A percentile compares a stretch with the other conserved stretches of the same genome.
These are phyloP conservation scores for Ophraella communa DNA, from an alignment of 2,888 invertebrate species.

Conservation along the genomic window DNA sequence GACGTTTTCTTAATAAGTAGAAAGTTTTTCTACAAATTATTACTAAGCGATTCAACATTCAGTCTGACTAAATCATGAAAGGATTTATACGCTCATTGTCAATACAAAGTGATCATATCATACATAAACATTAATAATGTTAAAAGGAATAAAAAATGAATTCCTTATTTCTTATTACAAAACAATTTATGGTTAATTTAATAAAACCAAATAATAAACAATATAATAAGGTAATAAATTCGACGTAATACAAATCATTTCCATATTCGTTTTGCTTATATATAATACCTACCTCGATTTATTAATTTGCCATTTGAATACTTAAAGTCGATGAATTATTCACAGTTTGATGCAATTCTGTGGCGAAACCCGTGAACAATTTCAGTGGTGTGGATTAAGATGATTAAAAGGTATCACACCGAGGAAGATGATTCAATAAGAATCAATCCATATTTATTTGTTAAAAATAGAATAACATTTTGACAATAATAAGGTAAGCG, in stretches of 20 bases:
- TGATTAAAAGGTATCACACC: background rate
- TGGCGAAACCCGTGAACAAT: background rate
- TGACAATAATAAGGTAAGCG: no score
- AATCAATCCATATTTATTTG: no score
- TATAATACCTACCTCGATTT: constrained; percentile 30
- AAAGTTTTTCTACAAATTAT: constrained; percentile 12
- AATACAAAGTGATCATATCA: constrained; percentile 18
- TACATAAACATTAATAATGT: constrained; percentile 19
- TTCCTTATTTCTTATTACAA: constrained; percentile 15
- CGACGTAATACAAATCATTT: constrained; percentile 41
- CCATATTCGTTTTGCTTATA: constrained; percentile 39
- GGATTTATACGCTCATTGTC: constrained; percentile 22
- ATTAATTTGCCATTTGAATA: constrained; percentile 37
- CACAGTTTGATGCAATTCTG: constrained; percentile 12
- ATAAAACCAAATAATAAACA: constrained; percentile 47
- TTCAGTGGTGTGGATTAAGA: background rate
- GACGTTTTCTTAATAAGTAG: background rate
- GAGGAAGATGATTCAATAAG: no score
- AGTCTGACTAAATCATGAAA: constrained; percentile 13
- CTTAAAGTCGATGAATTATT: constrained; percentile 31
- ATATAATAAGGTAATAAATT: constrained; percentile 49
- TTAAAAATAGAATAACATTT: no score
- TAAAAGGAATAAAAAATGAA: constrained; percentile 13
- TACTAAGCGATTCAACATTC: constrained; percentile 4
- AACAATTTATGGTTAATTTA: constrained; percentile 19